Evolutionary conservation across 2,113 vertebrate species (phyloP), one percentile per base, ranked within the genome.

Genomic region (Tragelaphus scriptus): DNA sequence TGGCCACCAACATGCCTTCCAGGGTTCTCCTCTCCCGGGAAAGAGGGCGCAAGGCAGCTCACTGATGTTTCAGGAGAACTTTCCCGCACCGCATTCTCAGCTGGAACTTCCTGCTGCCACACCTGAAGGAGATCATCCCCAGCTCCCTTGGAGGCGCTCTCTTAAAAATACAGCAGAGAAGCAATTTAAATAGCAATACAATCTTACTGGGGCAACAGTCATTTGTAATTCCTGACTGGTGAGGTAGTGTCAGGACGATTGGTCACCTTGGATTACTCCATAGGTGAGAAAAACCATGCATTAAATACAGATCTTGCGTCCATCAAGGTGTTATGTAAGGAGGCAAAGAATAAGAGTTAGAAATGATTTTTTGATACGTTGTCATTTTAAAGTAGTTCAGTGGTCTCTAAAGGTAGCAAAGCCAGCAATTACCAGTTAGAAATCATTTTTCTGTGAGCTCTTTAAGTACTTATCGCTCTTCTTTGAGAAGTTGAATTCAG

Each of bases 191-290:
- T 12, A 5, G 79, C 0, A 5, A 53, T 28, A 32, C 16, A 53
- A 11, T 32, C 16, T 81, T 40, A 81, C 7, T 6, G 4, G 49
- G 49, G 21, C 0, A 0, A 12, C 28, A 3, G 9, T 30, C 12
- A 47, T 28, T 77, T 56, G 7, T 12, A 36, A 36, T 26, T 23
- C 25, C 75, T 51, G 32, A 8, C 44, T 44, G 3, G 15, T 3
- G 30, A 13, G 51, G 11, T n/a, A 3, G 0, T 36, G 3, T 40
- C 6, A 1, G 49, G 25, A 19, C 0, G 1, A 4, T 3, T 21
- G n/a, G 40, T 21, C 30, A 7, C 30, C 23, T 17, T 3, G 30
- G 28, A 16, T 44, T 26, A 2, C n/a, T 68, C 44, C 19, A 2
- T 32, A 28, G 2, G 10, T 5, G 36, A 28, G 23, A 75, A 13